phyloP scores from a whole-genome alignment of 2,888 invertebrate genomes.

The Trachelus troglodyta region DNA sequence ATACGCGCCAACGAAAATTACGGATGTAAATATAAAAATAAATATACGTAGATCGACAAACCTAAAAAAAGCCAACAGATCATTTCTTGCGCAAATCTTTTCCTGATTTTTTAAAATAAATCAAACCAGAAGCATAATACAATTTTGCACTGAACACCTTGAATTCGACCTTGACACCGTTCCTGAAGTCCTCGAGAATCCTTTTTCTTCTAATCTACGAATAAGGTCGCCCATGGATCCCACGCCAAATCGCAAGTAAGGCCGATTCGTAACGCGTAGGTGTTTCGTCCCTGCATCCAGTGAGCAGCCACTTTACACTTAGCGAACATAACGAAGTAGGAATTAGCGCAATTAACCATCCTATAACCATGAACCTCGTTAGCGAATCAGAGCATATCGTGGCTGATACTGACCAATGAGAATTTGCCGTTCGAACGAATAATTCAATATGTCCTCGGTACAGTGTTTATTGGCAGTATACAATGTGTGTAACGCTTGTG shows the following conservation, averaged over 20 bases:
- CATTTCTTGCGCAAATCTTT: background rate
- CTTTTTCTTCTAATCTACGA: background rate
- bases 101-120: background rate
- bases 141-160: slow-evolving; percentile 22
- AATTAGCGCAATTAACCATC: slow-evolving; percentile 39
- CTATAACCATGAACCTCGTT: slow-evolving; percentile 31
- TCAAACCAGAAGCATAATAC: background rate
- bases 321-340: slow-evolving; percentile 14
- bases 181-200: slow-evolving; percentile 32
- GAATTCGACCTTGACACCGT: slow-evolving; percentile 41
- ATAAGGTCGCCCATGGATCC: slow-evolving; percentile 1
- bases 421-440: slow-evolving; percentile 3
- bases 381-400: slow-evolving; percentile 44
- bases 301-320: background rate
- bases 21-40: background rate
- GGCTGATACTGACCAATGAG: slow-evolving; percentile 36
- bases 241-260: slow-evolving; percentile 40
- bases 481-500: slow-evolving; percentile 1
- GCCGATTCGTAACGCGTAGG: slow-evolving; percentile 13
- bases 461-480: background rate
- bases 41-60: background rate
- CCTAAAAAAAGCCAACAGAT: background rate
- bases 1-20: background rate
- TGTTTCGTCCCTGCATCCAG: background rate
- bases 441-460: background rate